phyloP scores from a whole-genome alignment of 2,797 vertebrate species.

The Xerus rutilus region DNA sequence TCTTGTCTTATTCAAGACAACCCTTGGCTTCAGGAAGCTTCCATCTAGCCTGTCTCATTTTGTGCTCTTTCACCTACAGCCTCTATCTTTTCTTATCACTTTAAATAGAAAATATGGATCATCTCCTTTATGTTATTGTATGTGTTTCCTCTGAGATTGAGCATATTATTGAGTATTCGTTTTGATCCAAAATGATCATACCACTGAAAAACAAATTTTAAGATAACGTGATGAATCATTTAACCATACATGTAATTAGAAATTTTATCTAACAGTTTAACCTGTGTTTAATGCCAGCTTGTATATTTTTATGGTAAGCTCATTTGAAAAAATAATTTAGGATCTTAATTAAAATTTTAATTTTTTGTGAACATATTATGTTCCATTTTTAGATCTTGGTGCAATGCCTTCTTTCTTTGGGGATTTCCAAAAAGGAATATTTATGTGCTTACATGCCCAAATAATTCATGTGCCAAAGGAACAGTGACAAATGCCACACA shows the following conservation, averaged over 20 bases:
- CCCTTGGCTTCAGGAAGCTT: background rate
- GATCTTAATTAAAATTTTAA: slow-evolving; percentile 61
- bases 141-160: slow-evolving; percentile 29
- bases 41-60: background rate
- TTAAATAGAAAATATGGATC: slow-evolving; percentile 46
- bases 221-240: slow-evolving; percentile 29
- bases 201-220: slow-evolving; percentile 46
- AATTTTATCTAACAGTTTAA: slow-evolving; percentile 35
- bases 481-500: slow-evolving; percentile 48
- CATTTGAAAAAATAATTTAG: slow-evolving; percentile 44
- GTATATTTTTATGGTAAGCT: slow-evolving; percentile 55
- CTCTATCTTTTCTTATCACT: background rate
- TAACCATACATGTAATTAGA: slow-evolving; percentile 39
- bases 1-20: background rate
- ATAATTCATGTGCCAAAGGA: slow-evolving; percentile 59
- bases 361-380: slow-evolving; percentile 40
- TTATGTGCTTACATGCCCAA: slow-evolving; percentile 52
- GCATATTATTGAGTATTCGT: slow-evolving; percentile 31
- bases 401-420: slow-evolving; percentile 38
- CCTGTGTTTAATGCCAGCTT: slow-evolving; percentile 61
- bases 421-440: slow-evolving; percentile 51
- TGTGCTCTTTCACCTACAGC: background rate
- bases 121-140: slow-evolving; percentile 1
- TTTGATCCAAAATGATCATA: slow-evolving; percentile 42
- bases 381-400: slow-evolving; percentile 61